Evolutionary conservation across 2,113 vertebrate species (phyloP).

Genomic region (Cinclus cinclus): DNA sequence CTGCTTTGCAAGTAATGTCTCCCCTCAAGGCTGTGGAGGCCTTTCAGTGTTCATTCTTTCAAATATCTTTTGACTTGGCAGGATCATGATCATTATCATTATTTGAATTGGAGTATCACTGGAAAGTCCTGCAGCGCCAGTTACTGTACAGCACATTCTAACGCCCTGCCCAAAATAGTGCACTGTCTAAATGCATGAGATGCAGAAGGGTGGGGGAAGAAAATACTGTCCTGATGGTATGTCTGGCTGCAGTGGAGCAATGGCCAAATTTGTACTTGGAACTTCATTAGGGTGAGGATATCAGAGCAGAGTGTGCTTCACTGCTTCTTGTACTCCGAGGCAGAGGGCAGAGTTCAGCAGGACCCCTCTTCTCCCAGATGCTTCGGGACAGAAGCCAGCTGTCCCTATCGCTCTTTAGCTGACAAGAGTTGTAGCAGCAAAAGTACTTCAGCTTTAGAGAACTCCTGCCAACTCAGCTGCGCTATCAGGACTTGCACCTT

Average conservation of each 20-base stretch:
- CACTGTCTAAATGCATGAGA: neutral
- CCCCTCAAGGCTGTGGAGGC: neutral
- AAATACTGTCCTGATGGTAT: neutral
- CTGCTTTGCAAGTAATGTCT: neutral
- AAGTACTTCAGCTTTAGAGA: neutral
- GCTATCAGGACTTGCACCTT: neutral
- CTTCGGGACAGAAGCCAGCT: slow-evolving; percentile 18
- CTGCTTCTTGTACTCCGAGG: neutral
- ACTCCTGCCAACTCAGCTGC: neutral
- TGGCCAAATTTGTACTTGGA: slow-evolving; percentile 35
- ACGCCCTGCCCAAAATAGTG: slow-evolving; percentile 2
- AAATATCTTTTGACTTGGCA: slow-evolving; percentile 14
- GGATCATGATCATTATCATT: neutral
- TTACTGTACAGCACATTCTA: neutral
- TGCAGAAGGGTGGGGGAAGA: neutral
- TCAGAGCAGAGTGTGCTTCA: neutral
- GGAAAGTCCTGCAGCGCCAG: neutral
- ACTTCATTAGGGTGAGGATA: slow-evolving; percentile 20
- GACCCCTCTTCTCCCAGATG: slow-evolving; percentile 14
- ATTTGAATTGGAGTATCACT: neutral
- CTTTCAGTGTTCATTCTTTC: slow-evolving; percentile 12
- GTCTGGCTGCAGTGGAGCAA: neutral
- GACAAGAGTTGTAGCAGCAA: neutral
- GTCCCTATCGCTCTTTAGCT: neutral
- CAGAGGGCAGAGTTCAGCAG: neutral